A percentile compares a stretch with the other conserved stretches of the same genome.
Evolutionary conservation across 1,140 invertebrate genomes (phyloP).

Genomic region (Danaus melanippus): DNA sequence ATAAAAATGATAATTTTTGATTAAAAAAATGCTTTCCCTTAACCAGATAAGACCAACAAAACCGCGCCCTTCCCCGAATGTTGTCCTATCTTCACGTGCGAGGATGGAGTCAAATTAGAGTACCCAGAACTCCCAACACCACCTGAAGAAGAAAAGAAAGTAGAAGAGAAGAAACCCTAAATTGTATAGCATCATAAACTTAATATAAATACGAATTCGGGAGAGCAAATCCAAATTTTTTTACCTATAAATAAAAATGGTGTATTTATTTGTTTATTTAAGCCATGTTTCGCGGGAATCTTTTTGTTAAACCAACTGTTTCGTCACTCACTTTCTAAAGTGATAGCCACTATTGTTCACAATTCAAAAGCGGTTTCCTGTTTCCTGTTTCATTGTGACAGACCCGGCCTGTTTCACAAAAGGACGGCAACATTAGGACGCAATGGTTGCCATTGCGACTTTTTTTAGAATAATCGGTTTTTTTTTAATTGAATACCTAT

Average conservation of each 20-base stretch:
- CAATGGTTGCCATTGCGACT: conserved; percentile 13
- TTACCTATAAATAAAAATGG: not conserved
- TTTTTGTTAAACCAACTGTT: conserved; percentile 1
- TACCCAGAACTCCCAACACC: conserved; percentile 85
- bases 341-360: conserved; percentile 25
- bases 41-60: conserved; percentile 87
- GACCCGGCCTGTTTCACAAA: conserved; percentile 29
- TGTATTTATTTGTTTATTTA: conserved; percentile 6
- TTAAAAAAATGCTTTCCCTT: conserved; percentile 8
- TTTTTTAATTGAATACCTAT: conserved; percentile 64
- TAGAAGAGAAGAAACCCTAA: conserved; percentile 69
- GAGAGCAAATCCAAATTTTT: conserved; percentile 2
- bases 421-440: conserved; percentile 19
- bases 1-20: not conserved
- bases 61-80: conserved; percentile 88
- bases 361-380: conserved; percentile 44
- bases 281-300: not conserved
- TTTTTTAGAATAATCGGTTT: conserved; percentile 62
- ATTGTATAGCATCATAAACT: conserved; percentile 7
- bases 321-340: conserved; percentile 26
- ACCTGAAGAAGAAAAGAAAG: conserved; percentile 68
- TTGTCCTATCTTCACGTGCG: conserved; percentile 88
- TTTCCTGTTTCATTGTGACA: conserved; percentile 51
- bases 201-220: not conserved
- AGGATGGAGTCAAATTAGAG: conserved; percentile 85